Base-by-base conservation (phyloP, 2,888 invertebrate genomes). In the Trichopoda pennipes region DNA sequence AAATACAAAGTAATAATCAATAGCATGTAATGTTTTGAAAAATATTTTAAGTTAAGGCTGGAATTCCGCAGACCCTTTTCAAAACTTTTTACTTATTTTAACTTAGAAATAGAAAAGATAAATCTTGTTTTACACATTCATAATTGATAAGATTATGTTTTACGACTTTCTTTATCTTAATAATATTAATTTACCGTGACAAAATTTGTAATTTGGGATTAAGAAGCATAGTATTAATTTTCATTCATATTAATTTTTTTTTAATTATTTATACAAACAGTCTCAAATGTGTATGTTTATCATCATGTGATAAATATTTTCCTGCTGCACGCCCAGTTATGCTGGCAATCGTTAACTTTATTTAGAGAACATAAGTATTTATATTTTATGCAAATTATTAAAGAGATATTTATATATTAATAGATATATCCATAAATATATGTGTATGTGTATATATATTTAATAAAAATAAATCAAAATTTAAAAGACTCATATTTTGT, bases 401-500 rank as follows among this genome's bases (percentile, higher is more conserved):
- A 44, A 44, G 42, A n/a, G 8, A 19, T 49, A 49, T 12, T 19
- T 53, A 53, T 53, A 12, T 53, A 53, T 23, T 53, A 16, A 21
- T 23, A n/a, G 16, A 19, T 49, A 1, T 49, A 44, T 44, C 12
- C 32, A 38, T 32, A 44, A 63, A 35, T 53, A 66, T 63, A 14
- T 63, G 55, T 35, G 38, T 38, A n/a, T 6, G n/a, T 63, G 35
- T 72, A 28, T 28, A 8, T 28, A 83, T 68, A 68, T 79, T 76
- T 70, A 68, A 73, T 77, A 66, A 82, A 73, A 28, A 28, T n/a
- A 75, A 73, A 76, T 83, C 78, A 17, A 75, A 75, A 75, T 70
- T 78, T 69, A 63, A 81, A 81, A 81, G 81, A 69, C 81, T 69
- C 58, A 74, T 69, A 60, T 28, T 28, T 28, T 28, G 23, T 28